phyloP scores from a whole-genome alignment of 2,797 vertebrate genomes.

The Acipenser transmontanus region DNA sequence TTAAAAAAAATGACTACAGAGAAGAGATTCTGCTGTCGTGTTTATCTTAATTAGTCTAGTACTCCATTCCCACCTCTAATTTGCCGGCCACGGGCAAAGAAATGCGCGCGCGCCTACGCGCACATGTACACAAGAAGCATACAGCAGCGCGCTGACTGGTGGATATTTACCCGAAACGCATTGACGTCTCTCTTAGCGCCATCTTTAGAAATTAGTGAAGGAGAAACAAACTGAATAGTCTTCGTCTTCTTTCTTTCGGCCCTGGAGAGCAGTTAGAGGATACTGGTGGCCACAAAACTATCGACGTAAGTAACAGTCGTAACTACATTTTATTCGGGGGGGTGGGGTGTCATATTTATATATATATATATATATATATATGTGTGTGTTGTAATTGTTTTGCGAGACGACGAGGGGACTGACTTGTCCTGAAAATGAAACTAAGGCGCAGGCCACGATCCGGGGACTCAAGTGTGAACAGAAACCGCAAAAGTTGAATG shows the following conservation, averaged over 20 bases:
- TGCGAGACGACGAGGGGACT: too few species aligned
- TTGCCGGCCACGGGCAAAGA: too few species aligned
- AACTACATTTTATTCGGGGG: not conserved
- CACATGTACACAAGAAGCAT: too few species aligned
- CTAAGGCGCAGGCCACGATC: conserved; percentile 14
- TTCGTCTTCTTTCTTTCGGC: conserved; percentile 24
- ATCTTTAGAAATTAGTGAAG: conserved; percentile 57
- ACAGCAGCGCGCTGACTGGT: conserved; percentile 14
- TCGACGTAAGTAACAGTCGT: conserved; percentile 12
- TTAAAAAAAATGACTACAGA: too few species aligned
- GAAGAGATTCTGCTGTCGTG: too few species aligned
- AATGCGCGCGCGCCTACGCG: too few species aligned
- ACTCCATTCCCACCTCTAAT: too few species aligned
- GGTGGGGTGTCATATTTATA: too few species aligned
- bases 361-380: not conserved
- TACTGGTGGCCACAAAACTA: conserved; percentile 20
- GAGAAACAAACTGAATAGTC: conserved; percentile 44
- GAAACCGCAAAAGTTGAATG: not conserved
- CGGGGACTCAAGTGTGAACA: conserved; percentile 4
- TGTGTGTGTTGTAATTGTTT: not conserved
- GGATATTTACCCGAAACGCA: conserved; percentile 32
- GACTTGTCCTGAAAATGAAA: not conserved
- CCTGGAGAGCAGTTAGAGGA: conserved; percentile 10
- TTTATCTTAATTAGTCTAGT: too few species aligned
- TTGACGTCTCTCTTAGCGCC: conserved; percentile 52